These are phyloP conservation scores for Tokudaia muenninki DNA, from an alignment of 2,797 vertebrate genomes.

Conservation along the genomic window DNA sequence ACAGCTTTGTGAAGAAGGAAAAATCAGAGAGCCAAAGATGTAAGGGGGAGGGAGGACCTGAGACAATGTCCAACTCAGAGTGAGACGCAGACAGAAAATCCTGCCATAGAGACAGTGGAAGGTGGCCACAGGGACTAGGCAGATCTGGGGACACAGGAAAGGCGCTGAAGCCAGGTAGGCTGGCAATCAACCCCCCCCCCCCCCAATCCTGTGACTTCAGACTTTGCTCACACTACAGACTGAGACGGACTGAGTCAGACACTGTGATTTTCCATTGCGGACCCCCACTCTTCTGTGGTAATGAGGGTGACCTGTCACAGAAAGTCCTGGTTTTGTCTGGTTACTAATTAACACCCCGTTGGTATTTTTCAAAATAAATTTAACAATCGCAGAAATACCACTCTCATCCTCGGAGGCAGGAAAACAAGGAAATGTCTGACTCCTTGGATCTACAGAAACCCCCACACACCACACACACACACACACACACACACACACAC, in stretches of 20 bases:
- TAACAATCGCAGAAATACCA: neutral
- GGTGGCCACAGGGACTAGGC: fast-evolving
- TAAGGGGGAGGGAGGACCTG: neutral
- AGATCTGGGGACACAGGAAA: neutral
- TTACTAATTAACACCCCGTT: neutral
- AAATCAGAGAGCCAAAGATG: neutral
- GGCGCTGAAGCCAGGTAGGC: fast-evolving
- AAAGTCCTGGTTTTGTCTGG: neutral
- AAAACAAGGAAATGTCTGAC: neutral
- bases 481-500: no score
- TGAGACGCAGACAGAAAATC: fast-evolving
- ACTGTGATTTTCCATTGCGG: neutral
- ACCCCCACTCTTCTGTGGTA: fast-evolving
- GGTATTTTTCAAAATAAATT: neutral
- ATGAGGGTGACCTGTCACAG: neutral
- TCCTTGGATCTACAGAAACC: neutral
- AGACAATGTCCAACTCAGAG: neutral
- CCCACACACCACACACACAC: neutral
- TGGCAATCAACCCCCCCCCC: no score
- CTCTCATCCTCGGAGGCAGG: neutral
- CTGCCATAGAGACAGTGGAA: fast-evolving
- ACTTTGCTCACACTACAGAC: neutral
- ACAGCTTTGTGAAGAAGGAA: slow-evolving; percentile 24
- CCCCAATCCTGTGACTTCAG: neutral
- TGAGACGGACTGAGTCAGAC: neutral